Evolutionary conservation across 2,797 vertebrate genomes (phyloP), one percentile per base, ranked within the genome.

Genomic region (Yasuhikotakia modesta): DNA sequence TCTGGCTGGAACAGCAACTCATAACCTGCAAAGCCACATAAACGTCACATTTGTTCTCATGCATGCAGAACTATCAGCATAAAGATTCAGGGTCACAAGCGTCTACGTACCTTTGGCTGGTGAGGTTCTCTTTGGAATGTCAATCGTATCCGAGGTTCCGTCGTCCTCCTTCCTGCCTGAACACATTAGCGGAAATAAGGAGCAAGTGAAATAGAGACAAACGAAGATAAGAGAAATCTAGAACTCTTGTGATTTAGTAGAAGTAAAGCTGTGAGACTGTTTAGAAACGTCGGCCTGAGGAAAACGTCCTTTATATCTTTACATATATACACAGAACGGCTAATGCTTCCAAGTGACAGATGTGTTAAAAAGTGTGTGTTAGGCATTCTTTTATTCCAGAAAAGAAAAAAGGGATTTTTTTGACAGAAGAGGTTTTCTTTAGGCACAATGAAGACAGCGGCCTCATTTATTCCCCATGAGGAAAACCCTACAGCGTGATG

Each of bases 1-100:
- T 99, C 96, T 0, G 96, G 97, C 88, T 99, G 97, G 88, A 92
- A 98, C 79, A 99, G 87, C 65, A 99, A 92, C 87, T 99, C 97
- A 0, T 95, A 98, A 81, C 97, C 97, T 99, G 55, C 12, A 32
- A 32, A 39, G 22, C 5, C 8, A 39, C 16, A 53, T 5, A 11
- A 24, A 13, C 3, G 12, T 3, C 14, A 63, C 2, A 19, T 39
- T 14, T 39, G 0, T 55, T 24, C 22, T 24, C 3, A 70, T 24
- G 27, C n/a, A 61, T 2, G 32, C 2, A 50, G 1, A 71, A 43
- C 4, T 3, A 57, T 7, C 16, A 19, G 2, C 4, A 43, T 3
- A 43, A 1, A 14, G 5, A 45, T 48, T 24, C 32, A 48, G 35
- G 10, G n/a, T 8, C 2, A 63, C 11, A 58, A 46, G 4, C 21